phyloP scores from a whole-genome alignment of 2,113 vertebrate species.

The Macaca nemestrina region DNA sequence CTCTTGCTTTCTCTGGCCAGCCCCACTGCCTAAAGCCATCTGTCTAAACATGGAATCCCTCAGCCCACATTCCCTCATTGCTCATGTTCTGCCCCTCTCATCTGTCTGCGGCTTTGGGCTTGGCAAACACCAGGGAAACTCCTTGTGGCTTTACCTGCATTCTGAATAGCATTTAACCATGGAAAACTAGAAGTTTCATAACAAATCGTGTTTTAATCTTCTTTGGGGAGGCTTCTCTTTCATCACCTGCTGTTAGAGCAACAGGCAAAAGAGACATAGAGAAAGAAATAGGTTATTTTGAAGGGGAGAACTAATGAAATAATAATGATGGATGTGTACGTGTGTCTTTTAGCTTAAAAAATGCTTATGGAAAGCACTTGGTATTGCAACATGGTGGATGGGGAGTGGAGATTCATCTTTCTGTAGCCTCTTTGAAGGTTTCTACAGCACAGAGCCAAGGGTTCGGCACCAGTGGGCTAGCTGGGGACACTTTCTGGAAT shows the following conservation, averaged over 20 bases:
- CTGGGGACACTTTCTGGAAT: not conserved
- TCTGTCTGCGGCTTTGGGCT: not conserved
- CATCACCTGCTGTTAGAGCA: not conserved
- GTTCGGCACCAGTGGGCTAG: not conserved
- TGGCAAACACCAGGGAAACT: constrained; percentile 40
- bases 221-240: not conserved
- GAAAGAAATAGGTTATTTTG: not conserved
- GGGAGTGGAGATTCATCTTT: fast-evolving
- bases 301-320: not conserved
- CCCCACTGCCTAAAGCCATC: constrained; percentile 2
- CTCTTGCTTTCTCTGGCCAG: constrained; percentile 67
- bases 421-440: not conserved
- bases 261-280: not conserved
- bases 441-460: not conserved
- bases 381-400: not conserved
- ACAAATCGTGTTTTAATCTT: not conserved
- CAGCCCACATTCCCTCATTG: constrained; percentile 1
- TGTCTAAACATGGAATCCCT: constrained; percentile 64
- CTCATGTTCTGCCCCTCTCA: constrained; percentile 23
- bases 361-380: not conserved
- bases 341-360: constrained; percentile 2
- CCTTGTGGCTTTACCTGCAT: constrained; percentile 12
- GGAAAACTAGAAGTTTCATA: constrained; percentile 42
- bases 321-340: not conserved
- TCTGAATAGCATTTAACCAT: not conserved